phyloP scores from a whole-genome alignment of 2,797 vertebrate species.

The Eutrigla gurnardus region DNA sequence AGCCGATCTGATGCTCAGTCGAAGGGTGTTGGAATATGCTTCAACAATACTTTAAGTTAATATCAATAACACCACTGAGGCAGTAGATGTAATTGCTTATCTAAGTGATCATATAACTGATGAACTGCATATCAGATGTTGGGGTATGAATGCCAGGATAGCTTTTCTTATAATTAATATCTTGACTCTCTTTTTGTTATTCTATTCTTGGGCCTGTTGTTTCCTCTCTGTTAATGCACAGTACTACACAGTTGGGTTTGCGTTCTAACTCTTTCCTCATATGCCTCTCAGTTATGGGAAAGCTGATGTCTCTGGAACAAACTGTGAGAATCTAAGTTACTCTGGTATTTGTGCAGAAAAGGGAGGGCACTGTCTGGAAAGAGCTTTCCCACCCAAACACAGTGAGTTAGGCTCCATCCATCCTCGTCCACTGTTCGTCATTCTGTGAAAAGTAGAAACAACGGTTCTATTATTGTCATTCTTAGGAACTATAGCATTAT shows the following conservation, averaged over 20 bases:
- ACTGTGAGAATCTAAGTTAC: slow-evolving; percentile 19
- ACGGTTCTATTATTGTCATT: slow-evolving; percentile 17
- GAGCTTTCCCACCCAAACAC: slow-evolving; percentile 11
- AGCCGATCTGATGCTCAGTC: too few species aligned
- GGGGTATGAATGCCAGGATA: background rate
- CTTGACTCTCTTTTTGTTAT: background rate
- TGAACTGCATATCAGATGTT: background rate
- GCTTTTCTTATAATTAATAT: background rate
- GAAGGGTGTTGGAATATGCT: too few species aligned
- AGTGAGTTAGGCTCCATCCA: slow-evolving; percentile 14
- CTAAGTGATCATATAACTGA: background rate
- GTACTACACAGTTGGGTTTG: slow-evolving; percentile 6
- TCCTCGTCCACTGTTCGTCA: slow-evolving; percentile 14
- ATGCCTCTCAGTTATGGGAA: slow-evolving; percentile 5
- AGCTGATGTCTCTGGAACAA: slow-evolving; percentile 2
- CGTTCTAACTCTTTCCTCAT: slow-evolving; percentile 9
- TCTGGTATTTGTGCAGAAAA: background rate
- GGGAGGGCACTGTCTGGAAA: slow-evolving; percentile 10
- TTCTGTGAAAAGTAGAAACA: slow-evolving; percentile 11
- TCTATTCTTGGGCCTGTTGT: background rate
- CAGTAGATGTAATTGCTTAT: too few species aligned
- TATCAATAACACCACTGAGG: too few species aligned
- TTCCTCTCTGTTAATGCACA: background rate
- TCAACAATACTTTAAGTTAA: too few species aligned
- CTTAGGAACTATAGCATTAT: slow-evolving; percentile 21